Base-by-base conservation (phyloP, 2,113 vertebrate species). In the Aegithalos caudatus region DNA sequence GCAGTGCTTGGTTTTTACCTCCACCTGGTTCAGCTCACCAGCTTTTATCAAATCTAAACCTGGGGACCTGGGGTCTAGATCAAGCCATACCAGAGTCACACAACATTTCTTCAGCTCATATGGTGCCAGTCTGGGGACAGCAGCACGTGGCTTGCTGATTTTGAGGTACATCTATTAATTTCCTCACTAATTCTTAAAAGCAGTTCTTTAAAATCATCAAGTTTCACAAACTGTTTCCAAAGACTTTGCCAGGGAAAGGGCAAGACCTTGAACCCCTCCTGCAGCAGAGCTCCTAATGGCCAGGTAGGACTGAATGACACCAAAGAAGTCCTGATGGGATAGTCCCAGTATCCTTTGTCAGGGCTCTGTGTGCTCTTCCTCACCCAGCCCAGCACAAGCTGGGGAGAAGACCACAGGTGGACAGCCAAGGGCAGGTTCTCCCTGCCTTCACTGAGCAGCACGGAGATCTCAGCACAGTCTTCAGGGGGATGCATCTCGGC, bases 91-190 rank as follows among this genome's bases (percentile, higher is more conserved):
- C 25, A 81, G 2, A 10, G 69, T 42, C 69, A 83, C 37, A 61
- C 27, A 80, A 40, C 66, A 86, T 22, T 72, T 11, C 4, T 11
- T 77, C 73, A 64, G 45, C 42, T 86, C 86, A 38, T 29, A 10
- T 1, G 1, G 21, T 56, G 74, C 40, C 80, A 62, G 54, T 12
- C 1, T 44, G 33, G 61, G 35, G 60, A 94, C 54, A 70, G 53
- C 48, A 90, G 53, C 47, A 74, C 0, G 0, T 6, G 23, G 42
- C 37, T 44, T 62, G 33, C 40, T 1, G 2, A 53, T 80, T 56
- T 72, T 1, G 1, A 74, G 44, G 62, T 12, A 56, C 10, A 4
- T 10, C 40, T 31, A 24, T 61, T 65, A 2, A 65, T 72, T 74
- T 78, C 88, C 35, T 79, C 56, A 16, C 51, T 28, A 92, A 73